A percentile compares a stretch with the other conserved stretches of the same genome.
Conservation (phyloP, 2,113 vertebrate genomes). For the Toxotes chatareus region DNA sequence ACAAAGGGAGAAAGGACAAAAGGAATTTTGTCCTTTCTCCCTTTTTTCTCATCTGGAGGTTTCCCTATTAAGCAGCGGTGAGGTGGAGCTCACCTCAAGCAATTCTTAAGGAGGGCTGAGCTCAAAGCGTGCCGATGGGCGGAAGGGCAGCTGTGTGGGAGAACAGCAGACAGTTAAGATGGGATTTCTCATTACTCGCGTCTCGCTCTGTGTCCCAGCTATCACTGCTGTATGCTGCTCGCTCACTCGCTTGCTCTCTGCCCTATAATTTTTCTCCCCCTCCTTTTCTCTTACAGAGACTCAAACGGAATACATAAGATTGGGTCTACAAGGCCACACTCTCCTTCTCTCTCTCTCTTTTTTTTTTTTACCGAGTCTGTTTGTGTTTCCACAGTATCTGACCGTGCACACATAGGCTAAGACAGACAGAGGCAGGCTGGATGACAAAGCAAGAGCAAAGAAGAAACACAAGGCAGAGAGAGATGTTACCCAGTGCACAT, state of each 20-base stretch:
- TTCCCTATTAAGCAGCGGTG: slow-evolving; percentile 57
- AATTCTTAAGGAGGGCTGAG: slow-evolving; percentile 49
- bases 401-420: slow-evolving; percentile 53
- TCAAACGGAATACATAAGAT: slow-evolving; percentile 78
- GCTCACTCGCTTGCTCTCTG: slow-evolving; percentile 56
- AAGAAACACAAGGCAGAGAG: slow-evolving; percentile 10
- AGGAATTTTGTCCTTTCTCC: slow-evolving; percentile 40
- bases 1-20: slow-evolving; percentile 33
- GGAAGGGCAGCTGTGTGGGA: slow-evolving; percentile 50
- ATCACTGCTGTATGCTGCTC: slow-evolving; percentile 56
- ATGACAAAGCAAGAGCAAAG: slow-evolving; percentile 64
- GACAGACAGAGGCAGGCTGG: slow-evolving; percentile 44
- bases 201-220: slow-evolving; percentile 70
- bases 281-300: slow-evolving; percentile 51
- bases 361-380: slow-evolving; percentile 43
- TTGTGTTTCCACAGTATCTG: slow-evolving; percentile 47
- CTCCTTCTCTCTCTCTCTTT: slow-evolving; percentile 15
- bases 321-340: slow-evolving; percentile 21
- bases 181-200: slow-evolving; percentile 80
- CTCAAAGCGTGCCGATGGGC: slow-evolving; percentile 65
- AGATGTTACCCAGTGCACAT: not conserved
- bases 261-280: slow-evolving; percentile 64
- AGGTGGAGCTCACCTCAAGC: slow-evolving; percentile 65
- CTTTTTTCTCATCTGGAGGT: slow-evolving; percentile 67
- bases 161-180: slow-evolving; percentile 66